Base-by-base conservation (phyloP, 1,140 invertebrate genomes). In the Drosophila trapezifrons region DNA sequence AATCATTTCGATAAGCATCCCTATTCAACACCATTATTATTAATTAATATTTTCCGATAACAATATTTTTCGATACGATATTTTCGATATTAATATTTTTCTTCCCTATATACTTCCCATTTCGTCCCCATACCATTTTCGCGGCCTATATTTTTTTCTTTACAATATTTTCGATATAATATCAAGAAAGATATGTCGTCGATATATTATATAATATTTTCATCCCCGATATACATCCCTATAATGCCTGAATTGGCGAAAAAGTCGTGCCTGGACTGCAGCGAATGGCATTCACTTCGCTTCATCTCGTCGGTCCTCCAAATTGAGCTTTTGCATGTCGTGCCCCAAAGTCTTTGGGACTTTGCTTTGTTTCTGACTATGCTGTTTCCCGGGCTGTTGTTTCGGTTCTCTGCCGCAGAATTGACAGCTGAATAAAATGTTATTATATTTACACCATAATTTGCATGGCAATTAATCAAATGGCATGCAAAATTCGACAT, bases 361-460 rank as follows among this genome's bases (percentile, higher is more conserved):
- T 66, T 67, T 58, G 66, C 59, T 64, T 66, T 79, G 52, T 58
- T 65, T 43, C 40, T 47, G 55, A 25, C 52, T 63, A 77, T 54
- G 18, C 38, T 46, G 18, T 51, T 54, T 64, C 59, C 32, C n/a
- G 18, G 59, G 22, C 25, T 60, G 43, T 37, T 13, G 42, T 43
- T 43, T 79, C 56, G 58, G 42, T 57, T 76, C 71, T 75, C 59
- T 69, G 76, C 74, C 80, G 49, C 67, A 56, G 56, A 89, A 89
- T 89, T 89, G 84, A 89, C 84, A 89, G 84, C 85, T 89, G 84
- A 89, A 89, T 89, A 89, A 89, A 89, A 89, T 89, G 84, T 89
- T 89, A 89, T 89, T 89, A 89, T 89, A 89, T 89, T 89, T 89
- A 89, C 84, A 89, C 84, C 84, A 89, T 89, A 89, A 89, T 89